Conservation (phyloP, 2,797 vertebrate genomes). For the Silurus lanzhouensis region DNA sequence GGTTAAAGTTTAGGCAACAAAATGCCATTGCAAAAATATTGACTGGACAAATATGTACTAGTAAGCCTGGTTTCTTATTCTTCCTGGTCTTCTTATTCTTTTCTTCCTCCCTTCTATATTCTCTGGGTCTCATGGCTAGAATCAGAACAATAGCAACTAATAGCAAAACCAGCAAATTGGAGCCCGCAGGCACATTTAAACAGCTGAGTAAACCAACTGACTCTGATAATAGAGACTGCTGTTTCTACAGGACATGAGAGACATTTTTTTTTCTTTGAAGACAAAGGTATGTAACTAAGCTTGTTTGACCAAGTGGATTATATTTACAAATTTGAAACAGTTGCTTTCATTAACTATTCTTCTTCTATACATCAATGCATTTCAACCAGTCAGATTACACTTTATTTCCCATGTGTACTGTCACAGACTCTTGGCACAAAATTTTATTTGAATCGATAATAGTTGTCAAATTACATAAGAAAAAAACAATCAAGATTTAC, state of each 20-base stretch:
- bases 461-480: neutral
- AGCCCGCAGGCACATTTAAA: neutral
- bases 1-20: slow-evolving; percentile 24
- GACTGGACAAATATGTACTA: neutral
- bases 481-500: neutral
- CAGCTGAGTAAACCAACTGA: neutral
- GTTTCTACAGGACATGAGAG: slow-evolving; percentile 34
- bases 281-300: slow-evolving; percentile 12
- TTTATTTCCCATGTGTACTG: slow-evolving; percentile 45
- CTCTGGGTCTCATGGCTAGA: slow-evolving; percentile 5
- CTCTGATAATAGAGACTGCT: slow-evolving; percentile 13
- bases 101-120: neutral
- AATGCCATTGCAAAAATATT: slow-evolving; percentile 4
- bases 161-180: neutral
- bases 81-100: neutral
- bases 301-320: slow-evolving; percentile 7
- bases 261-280: slow-evolving; percentile 46
- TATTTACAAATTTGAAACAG: slow-evolving; percentile 1
- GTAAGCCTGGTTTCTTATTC: neutral
- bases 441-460: neutral
- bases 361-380: slow-evolving; percentile 42
- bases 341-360: slow-evolving; percentile 17
- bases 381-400: slow-evolving; percentile 50
- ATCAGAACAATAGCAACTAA: neutral
- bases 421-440: slow-evolving; percentile 19